Evolutionary conservation across 2,888 invertebrate genomes (phyloP).

Genomic region (Lydus trimaculatus): DNA sequence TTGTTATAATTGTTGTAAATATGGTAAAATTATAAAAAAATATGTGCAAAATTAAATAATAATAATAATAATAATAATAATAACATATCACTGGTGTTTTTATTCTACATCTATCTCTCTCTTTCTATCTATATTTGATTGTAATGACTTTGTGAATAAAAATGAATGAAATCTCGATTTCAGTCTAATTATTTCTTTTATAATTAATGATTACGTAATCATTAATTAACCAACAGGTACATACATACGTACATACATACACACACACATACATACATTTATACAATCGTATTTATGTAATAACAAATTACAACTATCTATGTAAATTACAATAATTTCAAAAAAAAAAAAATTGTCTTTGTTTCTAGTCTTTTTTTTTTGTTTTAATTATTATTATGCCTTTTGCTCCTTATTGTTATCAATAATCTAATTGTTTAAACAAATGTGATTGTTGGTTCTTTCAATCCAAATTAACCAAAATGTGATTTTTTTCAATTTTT

Average conservation of each 20-base stretch:
- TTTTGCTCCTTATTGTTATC: neutral
- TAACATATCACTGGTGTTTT: slow-evolving; percentile 22
- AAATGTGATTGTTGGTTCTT: neutral
- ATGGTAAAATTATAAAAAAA: neutral
- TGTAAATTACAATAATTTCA: too few species aligned
- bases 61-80: slow-evolving; percentile 25
- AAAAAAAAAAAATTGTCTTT: slow-evolving; percentile 5
- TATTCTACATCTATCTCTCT: neutral
- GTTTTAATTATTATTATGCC: too few species aligned
- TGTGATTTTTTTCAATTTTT: neutral
- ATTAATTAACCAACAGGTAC: neutral
- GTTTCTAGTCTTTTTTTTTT: slow-evolving; percentile 22
- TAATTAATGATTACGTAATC: neutral
- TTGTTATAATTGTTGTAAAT: neutral
- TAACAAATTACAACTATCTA: neutral
- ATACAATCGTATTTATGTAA: too few species aligned
- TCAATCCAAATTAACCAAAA: neutral
- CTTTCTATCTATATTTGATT: neutral
- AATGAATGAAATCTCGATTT: neutral
- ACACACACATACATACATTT: neutral
- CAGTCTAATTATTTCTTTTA: neutral
- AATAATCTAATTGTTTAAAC: neutral
- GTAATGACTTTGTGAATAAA: neutral
- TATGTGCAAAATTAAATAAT: neutral
- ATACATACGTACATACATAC: neutral